Evolutionary conservation across 2,113 vertebrate species (phyloP), one percentile per base, ranked within the genome.

Genomic region (Megaceryle maxima): DNA sequence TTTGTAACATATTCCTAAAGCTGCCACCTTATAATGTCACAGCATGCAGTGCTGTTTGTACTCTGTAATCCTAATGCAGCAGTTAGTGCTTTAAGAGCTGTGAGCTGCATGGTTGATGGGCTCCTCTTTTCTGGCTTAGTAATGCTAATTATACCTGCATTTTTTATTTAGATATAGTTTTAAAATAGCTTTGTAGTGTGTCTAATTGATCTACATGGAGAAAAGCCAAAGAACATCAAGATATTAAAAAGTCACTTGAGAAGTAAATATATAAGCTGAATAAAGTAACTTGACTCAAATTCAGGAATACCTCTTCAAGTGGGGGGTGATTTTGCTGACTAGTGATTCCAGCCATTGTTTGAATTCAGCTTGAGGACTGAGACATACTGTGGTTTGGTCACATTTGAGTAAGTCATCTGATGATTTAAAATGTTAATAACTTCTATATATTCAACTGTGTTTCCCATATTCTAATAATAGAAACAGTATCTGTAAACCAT

Each of bases 141-240:
- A 37, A 37, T 8, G 37, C 37, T 37, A 55, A 26, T n/a, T 53
- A 28, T 16, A 72, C 48, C 39, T 19, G 16, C 75, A 2, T 37
- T 78, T 4, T 48, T 48, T 22, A 11, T 48, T 20, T 48, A 37
- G 37, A 21, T 43, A 4, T 26, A 84, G 51, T 85, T 78, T 72
- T 0, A 3, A 50, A 68, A 17, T 60, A 13, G 4, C 11, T 46
- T 17, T 82, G 0, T 37, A 35, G 5, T 4, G 3, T 51, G 22
- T 72, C 16, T 44, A 13, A 63, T 44, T 72, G 72, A 41, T 83
- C 84, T 74, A 26, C 15, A 53, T 28, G 35, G 43, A 64, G 48
- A 69, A 83, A 62, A 41, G 5, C 8, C 20, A n/a, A 37, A 33
- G 31, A 59, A 2, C 7, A 37, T 37, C 6, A 70, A 46, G 60